Evolutionary conservation across 2,888 invertebrate species (phyloP), one percentile per base, ranked within the genome.

Genomic region (Drosophila paucipuncta): DNA sequence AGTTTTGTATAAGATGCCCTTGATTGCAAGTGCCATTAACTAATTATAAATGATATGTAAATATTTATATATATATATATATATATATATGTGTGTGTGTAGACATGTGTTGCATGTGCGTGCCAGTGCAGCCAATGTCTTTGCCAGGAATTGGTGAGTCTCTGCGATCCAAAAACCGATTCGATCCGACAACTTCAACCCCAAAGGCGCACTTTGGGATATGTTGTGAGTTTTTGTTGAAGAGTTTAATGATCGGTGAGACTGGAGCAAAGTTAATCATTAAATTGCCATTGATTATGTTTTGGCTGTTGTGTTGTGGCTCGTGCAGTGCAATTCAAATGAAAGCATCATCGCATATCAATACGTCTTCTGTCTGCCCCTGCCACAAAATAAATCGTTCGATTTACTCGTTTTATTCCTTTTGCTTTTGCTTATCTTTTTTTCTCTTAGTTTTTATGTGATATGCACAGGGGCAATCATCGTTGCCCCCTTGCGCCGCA

Each of bases 271-370:
- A 80, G 89, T 89, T 86, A 71, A 89, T 81, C 89, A 84, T 89
- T 89, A 86, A 86, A 86, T 86, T 86, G 89, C 76, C 82, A 78
- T 86, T 89, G 85, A 85, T 89, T 85, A 83, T 86, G 79, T 68
- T 73, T 80, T 50, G 39, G 41, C 31, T 54, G 54, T 50, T 54
- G 31, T 9, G 31, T 60, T 85, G 80, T 85, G 83, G 88, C 85
- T 85, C 85, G 89, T 85, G 89, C 84, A 82, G 60, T 72, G 81
- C 57, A 41, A 68, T 83, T 75, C 74, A 74, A 70, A 70, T 77
- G 78, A 75, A 68, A 69, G 61, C 68, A 68, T 41, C 61, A 61
- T 54, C 66, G 30, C 68, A 55, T 30, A 75, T 77, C 66, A 62
- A 68, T 60, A 7, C 33, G 28, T 25, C 30, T 50, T 35, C 35